Evolutionary conservation across 2,888 invertebrate species (phyloP).

Genomic region (Platycheirus albimanus): DNA sequence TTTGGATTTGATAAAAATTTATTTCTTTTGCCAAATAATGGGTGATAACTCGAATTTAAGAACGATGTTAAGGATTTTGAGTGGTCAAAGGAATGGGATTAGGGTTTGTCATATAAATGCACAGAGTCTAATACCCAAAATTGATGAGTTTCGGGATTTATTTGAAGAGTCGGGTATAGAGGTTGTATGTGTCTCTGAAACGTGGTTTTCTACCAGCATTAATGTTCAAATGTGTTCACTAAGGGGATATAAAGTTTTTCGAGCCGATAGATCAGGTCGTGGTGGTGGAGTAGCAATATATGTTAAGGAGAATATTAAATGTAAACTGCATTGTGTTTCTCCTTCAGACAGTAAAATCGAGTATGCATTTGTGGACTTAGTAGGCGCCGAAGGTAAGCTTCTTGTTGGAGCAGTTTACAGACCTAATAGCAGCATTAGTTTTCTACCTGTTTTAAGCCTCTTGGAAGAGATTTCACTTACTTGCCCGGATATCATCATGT

Average conservation of each 20-base stretch:
- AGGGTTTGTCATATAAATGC: background rate
- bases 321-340: background rate
- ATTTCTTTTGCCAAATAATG: background rate
- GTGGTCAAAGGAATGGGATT: background rate
- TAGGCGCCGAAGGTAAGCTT: constrained; percentile 4
- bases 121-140: background rate
- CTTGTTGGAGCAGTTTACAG: constrained; percentile 22
- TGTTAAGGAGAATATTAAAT: no score
- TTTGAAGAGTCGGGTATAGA: background rate
- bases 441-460: background rate
- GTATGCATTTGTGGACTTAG: background rate
- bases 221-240: background rate
- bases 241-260: background rate
- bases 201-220: background rate
- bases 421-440: background rate
- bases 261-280: background rate
- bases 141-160: constrained; percentile 2
- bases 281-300: background rate
- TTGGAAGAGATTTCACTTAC: constrained; percentile 4
- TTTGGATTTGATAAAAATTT: no score
- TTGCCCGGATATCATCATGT: background rate
- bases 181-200: background rate
- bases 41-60: background rate
- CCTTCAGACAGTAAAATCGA: background rate
- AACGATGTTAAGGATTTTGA: background rate